Percentiles rank a stretch among this genome's conserved stretches.
Evolutionary conservation across 2,113 vertebrate genomes (phyloP).

Genomic region (Leptobrachium leishanense): DNA sequence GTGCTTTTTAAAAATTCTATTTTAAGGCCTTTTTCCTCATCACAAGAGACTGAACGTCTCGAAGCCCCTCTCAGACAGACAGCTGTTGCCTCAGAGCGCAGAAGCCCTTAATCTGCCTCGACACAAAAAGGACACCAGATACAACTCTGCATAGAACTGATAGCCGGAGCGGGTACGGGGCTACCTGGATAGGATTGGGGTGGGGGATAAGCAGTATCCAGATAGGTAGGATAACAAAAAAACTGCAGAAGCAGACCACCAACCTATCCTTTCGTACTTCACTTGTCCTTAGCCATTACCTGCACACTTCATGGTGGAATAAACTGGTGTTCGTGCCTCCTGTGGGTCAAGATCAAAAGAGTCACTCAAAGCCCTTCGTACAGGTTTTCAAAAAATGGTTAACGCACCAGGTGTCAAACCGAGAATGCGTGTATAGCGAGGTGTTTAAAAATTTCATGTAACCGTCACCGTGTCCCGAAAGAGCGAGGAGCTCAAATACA

Average conservation of each 20-base stretch:
- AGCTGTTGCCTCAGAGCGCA: conserved; percentile 29
- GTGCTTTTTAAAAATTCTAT: conserved; percentile 32
- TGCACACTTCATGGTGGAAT: neutral
- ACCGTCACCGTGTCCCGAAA: too few species aligned
- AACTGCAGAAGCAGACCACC: neutral
- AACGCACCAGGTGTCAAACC: too few species aligned
- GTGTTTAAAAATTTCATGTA: too few species aligned
- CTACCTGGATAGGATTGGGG: neutral
- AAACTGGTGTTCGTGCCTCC: neutral
- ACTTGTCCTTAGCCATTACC: neutral
- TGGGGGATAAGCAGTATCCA: neutral
- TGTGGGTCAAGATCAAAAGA: neutral
- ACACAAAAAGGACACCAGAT: conserved; percentile 36
- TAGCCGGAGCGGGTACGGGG: neutral
- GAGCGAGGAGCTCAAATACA: neutral
- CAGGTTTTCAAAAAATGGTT: too few species aligned
- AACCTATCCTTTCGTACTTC: neutral
- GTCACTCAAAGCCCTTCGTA: too few species aligned
- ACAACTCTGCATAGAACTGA: conserved; percentile 36
- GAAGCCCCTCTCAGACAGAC: conserved; percentile 40
- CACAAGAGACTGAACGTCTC: conserved; percentile 35
- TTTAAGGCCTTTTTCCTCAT: conserved; percentile 43
- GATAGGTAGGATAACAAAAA: neutral
- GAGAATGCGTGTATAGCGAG: too few species aligned
- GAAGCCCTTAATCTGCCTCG: conserved; percentile 44